Conservation (phyloP, 2,113 vertebrate genomes). For the Mirounga angustirostris region DNA sequence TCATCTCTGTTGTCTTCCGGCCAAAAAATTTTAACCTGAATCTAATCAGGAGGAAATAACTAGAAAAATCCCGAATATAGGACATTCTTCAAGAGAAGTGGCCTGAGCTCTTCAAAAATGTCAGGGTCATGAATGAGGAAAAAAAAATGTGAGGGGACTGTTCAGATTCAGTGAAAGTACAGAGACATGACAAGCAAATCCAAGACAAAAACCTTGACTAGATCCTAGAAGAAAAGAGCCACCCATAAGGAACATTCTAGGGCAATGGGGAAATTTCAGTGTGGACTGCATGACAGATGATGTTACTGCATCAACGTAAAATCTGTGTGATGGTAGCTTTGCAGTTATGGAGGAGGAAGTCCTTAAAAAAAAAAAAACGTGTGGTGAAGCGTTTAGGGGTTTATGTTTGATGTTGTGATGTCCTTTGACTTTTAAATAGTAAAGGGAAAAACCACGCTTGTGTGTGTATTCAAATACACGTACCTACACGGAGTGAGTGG, state of each 20-base stretch:
- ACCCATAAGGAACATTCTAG: background rate
- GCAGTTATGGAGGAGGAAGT: background rate
- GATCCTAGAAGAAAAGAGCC: background rate
- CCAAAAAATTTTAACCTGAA: background rate
- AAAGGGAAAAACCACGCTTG: background rate
- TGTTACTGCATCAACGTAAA: background rate
- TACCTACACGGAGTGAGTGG: background rate
- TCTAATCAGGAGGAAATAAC: background rate
- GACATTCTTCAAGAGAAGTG: background rate
- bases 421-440: background rate
- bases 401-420: background rate
- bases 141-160: background rate
- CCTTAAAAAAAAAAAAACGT: background rate
- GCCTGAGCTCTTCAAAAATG: background rate
- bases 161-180: background rate
- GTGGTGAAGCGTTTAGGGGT: background rate
- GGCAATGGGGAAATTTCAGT: background rate
- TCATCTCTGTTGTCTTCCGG: background rate
- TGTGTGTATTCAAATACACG: background rate
- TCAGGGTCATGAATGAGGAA: background rate
- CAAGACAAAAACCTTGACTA: background rate
- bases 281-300: background rate
- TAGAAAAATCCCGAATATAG: background rate
- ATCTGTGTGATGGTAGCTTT: background rate
- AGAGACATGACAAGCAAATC: background rate